phyloP scores from a whole-genome alignment of 1,140 invertebrate genomes.

The Littorina saxatilis region DNA sequence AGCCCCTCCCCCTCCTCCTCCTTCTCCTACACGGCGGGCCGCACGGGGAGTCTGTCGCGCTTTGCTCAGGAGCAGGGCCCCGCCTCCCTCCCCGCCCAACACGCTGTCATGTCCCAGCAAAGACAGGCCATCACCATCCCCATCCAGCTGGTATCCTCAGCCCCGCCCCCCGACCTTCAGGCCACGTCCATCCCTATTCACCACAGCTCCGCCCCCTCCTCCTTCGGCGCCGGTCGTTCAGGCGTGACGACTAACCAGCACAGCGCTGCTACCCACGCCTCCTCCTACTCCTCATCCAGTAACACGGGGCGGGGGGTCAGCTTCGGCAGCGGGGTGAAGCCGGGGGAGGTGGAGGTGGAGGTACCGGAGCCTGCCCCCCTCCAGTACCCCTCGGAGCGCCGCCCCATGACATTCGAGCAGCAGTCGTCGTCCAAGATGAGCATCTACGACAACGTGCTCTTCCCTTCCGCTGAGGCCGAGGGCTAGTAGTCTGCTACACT shows the following conservation, averaged over 20 bases:
- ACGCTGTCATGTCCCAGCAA: not conserved
- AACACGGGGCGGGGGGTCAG: not conserved
- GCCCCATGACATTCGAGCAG: slow-evolving; percentile 72
- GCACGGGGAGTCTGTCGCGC: not conserved
- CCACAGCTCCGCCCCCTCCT: no score
- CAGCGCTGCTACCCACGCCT: no score
- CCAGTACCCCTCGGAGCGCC: slow-evolving; percentile 64
- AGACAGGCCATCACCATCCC: no score
- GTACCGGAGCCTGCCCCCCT: slow-evolving; percentile 62
- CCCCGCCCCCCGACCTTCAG: no score
- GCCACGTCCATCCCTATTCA: no score
- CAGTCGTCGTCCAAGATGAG: slow-evolving; percentile 70
- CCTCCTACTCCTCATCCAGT: no score
- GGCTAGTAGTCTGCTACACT: not conserved
- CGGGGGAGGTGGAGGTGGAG: slow-evolving; percentile 44
- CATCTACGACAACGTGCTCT: slow-evolving; percentile 69
- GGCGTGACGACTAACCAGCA: slow-evolving; percentile 44
- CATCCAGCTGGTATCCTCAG: no score
- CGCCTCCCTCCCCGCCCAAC: no score
- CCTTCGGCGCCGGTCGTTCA: no score
- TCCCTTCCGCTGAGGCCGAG: slow-evolving; percentile 42
- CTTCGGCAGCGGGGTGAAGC: slow-evolving; percentile 5
- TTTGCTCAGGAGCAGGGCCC: no score
- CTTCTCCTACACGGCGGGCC: not conserved
- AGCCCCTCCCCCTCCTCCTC: slow-evolving; percentile 8